Evolutionary conservation across 2,113 vertebrate genomes (phyloP).

Genomic region (Tretioscincus oriximinensis): DNA sequence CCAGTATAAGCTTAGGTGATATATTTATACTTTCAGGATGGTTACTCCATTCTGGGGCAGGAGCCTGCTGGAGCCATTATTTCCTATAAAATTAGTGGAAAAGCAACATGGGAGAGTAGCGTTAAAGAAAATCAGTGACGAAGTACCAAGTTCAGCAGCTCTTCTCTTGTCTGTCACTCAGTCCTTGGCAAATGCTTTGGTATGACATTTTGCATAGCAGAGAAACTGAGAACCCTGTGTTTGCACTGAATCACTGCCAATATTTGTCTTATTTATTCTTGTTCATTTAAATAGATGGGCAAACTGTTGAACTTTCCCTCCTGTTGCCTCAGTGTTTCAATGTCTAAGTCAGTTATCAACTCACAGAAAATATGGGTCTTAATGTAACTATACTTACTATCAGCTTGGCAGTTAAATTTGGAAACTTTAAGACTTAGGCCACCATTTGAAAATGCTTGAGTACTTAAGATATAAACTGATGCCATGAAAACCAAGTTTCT

Average conservation of each 20-base stretch:
- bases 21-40: no score
- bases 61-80: no score
- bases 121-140: background rate
- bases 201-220: background rate
- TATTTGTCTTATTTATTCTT: background rate
- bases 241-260: background rate
- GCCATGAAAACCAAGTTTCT: background rate
- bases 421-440: background rate
- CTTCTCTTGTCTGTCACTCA: background rate
- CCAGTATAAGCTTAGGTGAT: no score
- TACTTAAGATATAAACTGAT: background rate
- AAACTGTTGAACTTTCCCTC: background rate
- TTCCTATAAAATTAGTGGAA: background rate
- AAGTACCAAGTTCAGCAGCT: background rate
- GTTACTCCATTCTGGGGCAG: no score
- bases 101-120: background rate
- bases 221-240: background rate
- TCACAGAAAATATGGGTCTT: background rate
- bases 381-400: background rate
- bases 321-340: background rate
- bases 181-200: background rate
- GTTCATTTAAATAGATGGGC: background rate
- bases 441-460: background rate
- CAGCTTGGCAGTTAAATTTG: background rate
- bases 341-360: background rate